Percentiles rank a stretch among this genome's conserved stretches.
Conservation (phyloP, 2,888 invertebrate species). For the Mesodorylaimus sp. region DNA sequence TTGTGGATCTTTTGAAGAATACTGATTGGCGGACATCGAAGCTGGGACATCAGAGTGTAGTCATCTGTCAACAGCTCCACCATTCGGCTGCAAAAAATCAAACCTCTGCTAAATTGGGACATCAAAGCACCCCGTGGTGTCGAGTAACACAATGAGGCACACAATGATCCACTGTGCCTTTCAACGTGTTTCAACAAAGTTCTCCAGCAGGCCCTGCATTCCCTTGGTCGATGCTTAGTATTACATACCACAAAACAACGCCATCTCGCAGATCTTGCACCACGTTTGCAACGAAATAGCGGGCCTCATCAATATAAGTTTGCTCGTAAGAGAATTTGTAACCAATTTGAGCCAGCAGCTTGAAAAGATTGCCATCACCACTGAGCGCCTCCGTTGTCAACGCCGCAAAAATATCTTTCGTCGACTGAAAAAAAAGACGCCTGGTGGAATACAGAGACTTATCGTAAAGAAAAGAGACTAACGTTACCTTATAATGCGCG, state of each 20-base stretch:
- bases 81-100: background rate
- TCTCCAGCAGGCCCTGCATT: too few species aligned
- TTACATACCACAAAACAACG: background rate
- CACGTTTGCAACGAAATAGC: background rate
- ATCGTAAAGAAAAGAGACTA: too few species aligned
- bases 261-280: background rate
- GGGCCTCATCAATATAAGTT: background rate
- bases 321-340: background rate
- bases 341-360: background rate
- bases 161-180: too few species aligned
- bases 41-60: background rate
- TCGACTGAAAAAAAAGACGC: background rate
- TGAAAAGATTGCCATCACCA: background rate
- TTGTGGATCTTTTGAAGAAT: background rate
- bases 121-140: too few species aligned
- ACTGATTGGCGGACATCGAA: background rate
- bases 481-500: background rate
- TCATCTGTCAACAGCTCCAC: background rate
- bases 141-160: too few species aligned
- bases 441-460: too few species aligned
- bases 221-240: too few species aligned
- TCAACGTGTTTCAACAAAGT: too few species aligned
- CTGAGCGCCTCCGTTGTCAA: background rate
- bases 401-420: background rate
- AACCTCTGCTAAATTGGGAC: too few species aligned